Evolutionary conservation across 2,797 vertebrate genomes (phyloP).

Genomic region (Acanthurus leucopareius): DNA sequence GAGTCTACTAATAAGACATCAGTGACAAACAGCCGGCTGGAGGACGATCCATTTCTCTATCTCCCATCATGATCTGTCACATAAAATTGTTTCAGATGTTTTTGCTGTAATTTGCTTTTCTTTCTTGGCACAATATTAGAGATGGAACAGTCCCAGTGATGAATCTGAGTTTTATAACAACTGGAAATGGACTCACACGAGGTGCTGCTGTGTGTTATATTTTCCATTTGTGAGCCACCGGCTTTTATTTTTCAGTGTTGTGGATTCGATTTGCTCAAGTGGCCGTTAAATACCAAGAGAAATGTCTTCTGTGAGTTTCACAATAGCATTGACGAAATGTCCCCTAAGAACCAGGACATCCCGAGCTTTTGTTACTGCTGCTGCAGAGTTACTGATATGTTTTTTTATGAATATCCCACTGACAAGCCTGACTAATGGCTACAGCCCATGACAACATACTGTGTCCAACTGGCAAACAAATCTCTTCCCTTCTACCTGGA

Average conservation of each 20-base stretch:
- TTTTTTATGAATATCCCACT: slow-evolving; percentile 51
- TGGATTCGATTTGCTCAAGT: slow-evolving; percentile 15
- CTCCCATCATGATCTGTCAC: slow-evolving; percentile 40
- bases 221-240: slow-evolving; percentile 15
- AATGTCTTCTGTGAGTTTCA: slow-evolving; percentile 36
- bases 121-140: slow-evolving; percentile 26
- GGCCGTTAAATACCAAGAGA: slow-evolving; percentile 12
- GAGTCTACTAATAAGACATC: slow-evolving; percentile 51
- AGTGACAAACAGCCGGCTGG: slow-evolving; percentile 45
- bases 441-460: slow-evolving; percentile 41
- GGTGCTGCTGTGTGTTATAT: background rate
- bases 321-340: slow-evolving; percentile 43
- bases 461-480: slow-evolving; percentile 52
- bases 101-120: slow-evolving; percentile 44
- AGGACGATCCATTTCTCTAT: slow-evolving; percentile 41
- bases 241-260: slow-evolving; percentile 16
- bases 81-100: slow-evolving; percentile 32
- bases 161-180: slow-evolving; percentile 12
- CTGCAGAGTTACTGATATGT: slow-evolving; percentile 45
- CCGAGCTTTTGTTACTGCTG: slow-evolving; percentile 5
- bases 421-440: slow-evolving; percentile 68
- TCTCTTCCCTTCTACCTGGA: slow-evolving; percentile 28
- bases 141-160: background rate
- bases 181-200: slow-evolving; percentile 2
- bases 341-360: slow-evolving; percentile 38